phyloP scores from a whole-genome alignment of 92 coral and sea anemone genomes.

The Epizoanthus fatuus region DNA sequence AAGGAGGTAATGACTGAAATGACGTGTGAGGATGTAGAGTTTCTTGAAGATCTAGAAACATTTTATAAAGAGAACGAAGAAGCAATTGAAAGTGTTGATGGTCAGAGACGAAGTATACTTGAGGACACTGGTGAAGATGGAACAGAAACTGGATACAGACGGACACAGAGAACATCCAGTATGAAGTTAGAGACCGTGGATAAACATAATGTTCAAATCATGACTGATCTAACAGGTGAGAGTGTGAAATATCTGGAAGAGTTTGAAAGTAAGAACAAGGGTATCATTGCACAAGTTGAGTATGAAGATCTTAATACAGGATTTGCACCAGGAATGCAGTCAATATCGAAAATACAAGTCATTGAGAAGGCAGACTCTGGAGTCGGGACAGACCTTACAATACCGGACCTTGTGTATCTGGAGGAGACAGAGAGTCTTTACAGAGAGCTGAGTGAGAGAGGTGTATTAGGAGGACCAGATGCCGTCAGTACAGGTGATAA shows the following conservation, averaged over 20 bases:
- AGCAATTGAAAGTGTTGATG: conserved; percentile 9
- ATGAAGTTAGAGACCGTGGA: not conserved
- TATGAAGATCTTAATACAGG: not conserved
- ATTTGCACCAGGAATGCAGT: not conserved
- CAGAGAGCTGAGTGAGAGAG: conserved; percentile 25
- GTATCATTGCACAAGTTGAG: not conserved
- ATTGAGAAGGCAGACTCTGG: conserved; percentile 46
- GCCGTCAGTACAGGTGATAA: not conserved
- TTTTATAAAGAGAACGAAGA: conserved; percentile 22
- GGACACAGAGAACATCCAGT: not conserved
- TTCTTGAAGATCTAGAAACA: conserved; percentile 9
- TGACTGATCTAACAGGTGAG: conserved; percentile 45
- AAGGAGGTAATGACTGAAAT: conserved; percentile 61
- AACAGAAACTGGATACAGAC: not conserved
- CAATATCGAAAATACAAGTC: conserved; percentile 1
- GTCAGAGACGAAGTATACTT: not conserved
- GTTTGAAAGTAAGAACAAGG: conserved; percentile 44
- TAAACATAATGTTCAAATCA: conserved; percentile 43
- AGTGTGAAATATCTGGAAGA: conserved; percentile 39
- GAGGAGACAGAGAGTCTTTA: conserved; percentile 75
- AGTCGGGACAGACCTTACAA: conserved; percentile 84
- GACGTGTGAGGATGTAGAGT: conserved; percentile 48
- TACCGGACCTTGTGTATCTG: conserved; percentile 70
- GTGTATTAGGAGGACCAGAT: not conserved
- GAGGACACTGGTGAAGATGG: not conserved